phyloP scores from a whole-genome alignment of 2,113 vertebrate genomes.

The Geococcyx californianus region DNA sequence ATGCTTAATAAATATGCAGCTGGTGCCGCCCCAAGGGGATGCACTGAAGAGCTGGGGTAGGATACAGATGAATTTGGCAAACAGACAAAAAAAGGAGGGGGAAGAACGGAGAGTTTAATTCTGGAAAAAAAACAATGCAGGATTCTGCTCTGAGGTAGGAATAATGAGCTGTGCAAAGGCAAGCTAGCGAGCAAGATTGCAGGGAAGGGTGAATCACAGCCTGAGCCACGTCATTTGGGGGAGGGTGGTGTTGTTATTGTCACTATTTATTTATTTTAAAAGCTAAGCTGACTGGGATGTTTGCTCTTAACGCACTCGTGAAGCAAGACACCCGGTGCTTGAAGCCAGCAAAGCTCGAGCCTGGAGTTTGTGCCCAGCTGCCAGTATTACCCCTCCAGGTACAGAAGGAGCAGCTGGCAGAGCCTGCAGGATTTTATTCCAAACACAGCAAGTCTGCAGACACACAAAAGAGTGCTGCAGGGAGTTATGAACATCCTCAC shows the following conservation, averaged over 20 bases:
- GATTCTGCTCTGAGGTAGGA: background rate
- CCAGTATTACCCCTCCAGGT: background rate
- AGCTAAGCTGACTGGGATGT: background rate
- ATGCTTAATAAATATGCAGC: background rate
- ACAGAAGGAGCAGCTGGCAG: background rate
- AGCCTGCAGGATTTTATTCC: background rate
- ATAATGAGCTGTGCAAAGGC: background rate
- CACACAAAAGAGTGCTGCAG: background rate
- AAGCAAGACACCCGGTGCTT: background rate
- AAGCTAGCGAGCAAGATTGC: background rate
- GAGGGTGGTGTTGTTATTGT: background rate
- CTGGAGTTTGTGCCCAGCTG: background rate
- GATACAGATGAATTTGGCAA: background rate
- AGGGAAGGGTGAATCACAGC: background rate
- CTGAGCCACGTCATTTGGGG: background rate
- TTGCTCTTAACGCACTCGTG: background rate
- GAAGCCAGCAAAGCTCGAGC: background rate
- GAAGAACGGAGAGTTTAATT: background rate
- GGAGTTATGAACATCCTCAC: background rate
- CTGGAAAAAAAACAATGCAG: background rate
- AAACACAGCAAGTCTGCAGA: background rate
- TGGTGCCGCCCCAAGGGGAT: background rate
- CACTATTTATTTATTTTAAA: background rate
- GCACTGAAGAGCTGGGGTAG: too few species aligned
- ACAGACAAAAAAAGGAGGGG: rapidly evolving